Conservation (phyloP, 1,140 invertebrate genomes). For the Patella vulgata region DNA sequence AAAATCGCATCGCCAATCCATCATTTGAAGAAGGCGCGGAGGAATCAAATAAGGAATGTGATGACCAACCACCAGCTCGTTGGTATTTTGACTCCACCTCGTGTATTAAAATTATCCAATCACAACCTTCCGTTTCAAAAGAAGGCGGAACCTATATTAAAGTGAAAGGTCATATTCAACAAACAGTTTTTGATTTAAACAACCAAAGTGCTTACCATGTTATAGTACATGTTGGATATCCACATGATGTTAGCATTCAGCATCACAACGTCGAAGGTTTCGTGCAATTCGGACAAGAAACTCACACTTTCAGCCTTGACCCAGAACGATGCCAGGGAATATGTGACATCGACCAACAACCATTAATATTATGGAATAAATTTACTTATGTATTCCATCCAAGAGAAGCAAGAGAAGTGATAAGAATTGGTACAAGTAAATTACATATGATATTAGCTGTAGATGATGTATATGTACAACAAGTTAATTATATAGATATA, state of each 20-base stretch:
- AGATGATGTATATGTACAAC: constrained; percentile 24
- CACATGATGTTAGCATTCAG: constrained; percentile 6
- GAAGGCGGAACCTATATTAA: constrained; percentile 9
- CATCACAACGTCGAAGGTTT: constrained; percentile 19
- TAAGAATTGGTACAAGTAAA: constrained; percentile 16
- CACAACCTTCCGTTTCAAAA: constrained; percentile 2
- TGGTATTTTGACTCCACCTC: constrained; percentile 13
- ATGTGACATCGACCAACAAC: constrained; percentile 10
- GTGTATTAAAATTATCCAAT: constrained; percentile 1
- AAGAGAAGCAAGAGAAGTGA: constrained; percentile 7
- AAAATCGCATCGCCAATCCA: constrained; percentile 38
- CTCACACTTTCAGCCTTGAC: constrained; percentile 16
- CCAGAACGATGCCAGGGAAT: constrained; percentile 9
- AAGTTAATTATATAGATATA: constrained; percentile 13
- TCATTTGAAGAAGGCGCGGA: constrained; percentile 38
- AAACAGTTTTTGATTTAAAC: constrained; percentile 5
- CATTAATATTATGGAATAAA: constrained; percentile 31
- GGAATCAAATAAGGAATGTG: constrained; percentile 11
- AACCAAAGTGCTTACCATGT: constrained; percentile 3
- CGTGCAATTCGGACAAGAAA: constrained; percentile 11
- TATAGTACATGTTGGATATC: constrained; percentile 18
- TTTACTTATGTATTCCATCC: constrained; percentile 35
- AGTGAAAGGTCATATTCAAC: constrained; percentile 9
- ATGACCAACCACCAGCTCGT: constrained; percentile 11
- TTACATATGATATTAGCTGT: constrained; percentile 13